These are phyloP conservation scores for Poecilus cupreus DNA, from an alignment of 2,888 invertebrate genomes.

Conservation along the genomic window DNA sequence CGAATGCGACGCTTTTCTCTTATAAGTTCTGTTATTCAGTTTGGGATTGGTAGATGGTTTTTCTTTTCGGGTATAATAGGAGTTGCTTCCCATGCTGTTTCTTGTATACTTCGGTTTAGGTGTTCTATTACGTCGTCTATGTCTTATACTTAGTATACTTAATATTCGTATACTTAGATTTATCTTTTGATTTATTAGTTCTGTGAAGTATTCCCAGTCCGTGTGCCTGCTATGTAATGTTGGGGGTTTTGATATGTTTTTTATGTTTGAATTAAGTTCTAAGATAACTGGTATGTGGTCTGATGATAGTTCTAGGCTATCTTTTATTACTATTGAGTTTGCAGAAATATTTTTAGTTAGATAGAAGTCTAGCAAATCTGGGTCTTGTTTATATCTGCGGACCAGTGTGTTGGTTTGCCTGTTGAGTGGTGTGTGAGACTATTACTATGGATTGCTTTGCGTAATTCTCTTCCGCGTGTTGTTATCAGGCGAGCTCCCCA, in stretches of 20 bases:
- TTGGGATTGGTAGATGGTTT: background rate
- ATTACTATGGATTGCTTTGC: background rate
- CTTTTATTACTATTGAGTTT: slow-evolving; percentile 61
- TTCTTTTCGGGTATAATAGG: background rate
- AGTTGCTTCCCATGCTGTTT: slow-evolving; percentile 2
- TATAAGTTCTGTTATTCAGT: background rate
- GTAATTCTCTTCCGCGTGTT: background rate
- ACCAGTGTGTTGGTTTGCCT: slow-evolving; percentile 64
- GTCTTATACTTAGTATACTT: background rate
- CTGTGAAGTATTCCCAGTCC: background rate
- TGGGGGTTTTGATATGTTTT: slow-evolving; percentile 22
- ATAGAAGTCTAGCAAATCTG: slow-evolving; percentile 58
- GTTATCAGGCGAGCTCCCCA: slow-evolving; percentile 1
- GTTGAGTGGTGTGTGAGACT: background rate
- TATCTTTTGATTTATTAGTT: background rate
- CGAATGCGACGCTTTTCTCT: background rate
- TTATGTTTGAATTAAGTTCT: slow-evolving; percentile 54
- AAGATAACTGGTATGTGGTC: too few relatives aligned
- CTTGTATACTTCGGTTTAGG: background rate
- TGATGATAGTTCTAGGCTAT: too few relatives aligned
- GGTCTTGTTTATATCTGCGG: slow-evolving; percentile 61
- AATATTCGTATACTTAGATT: background rate
- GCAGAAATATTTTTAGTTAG: slow-evolving; percentile 62
- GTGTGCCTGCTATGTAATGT: background rate
- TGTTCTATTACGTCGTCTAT: background rate